Base-by-base conservation (phyloP, 1,140 invertebrate species). In the Orchesella cincta region DNA sequence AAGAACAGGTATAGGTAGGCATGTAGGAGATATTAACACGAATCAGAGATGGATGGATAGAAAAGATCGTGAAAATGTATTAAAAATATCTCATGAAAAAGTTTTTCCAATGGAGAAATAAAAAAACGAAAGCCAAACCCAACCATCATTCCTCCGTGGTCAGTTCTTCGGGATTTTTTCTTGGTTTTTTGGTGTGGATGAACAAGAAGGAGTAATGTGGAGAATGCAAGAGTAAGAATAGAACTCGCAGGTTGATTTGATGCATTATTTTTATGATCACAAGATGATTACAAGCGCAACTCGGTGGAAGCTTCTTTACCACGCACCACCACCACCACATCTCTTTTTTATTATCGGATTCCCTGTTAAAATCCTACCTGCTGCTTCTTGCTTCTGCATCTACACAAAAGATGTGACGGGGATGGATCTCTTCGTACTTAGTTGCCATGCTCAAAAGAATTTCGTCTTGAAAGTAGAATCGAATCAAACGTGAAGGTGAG, bases 281-380 rank as follows among this genome's bases (percentile, higher is more conserved):
- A 46, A 5, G 52, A 57, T 57, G 52, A 57, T 57, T 57, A 57
- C 23, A 57, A 57, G 52, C 52, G 52, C 52, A 57, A 57, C 52
- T 57, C 52, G 52, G 52, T 57, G 52, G 52, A 57, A 57, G 52
- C 52, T 57, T 57, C 52, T 57, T 18, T 57, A 23, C 52, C 52
- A 57, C 52, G 52, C 52, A 57, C 12, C 5, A 57, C 23, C 52
- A 57, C 12, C 5, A 57, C 23, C 52, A 26, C 52, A 57, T 57
- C 52, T 57, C 52, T 57, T 14, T 26, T 57, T 57, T 8, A 57
- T 57, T n/a, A 57, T 26, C 14, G 23, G 23, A 57, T 57, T 23
- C 52, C 52, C 52, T 57, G 52, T 57, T 57, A 57, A 57, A 57
- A 57, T 57, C 23, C 52, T 57, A 57, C 52, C 52, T 57, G 52